These are phyloP conservation scores for Drosophila malerkotliana DNA, from an alignment of 1,140 invertebrate species.

Conservation along the genomic window DNA sequence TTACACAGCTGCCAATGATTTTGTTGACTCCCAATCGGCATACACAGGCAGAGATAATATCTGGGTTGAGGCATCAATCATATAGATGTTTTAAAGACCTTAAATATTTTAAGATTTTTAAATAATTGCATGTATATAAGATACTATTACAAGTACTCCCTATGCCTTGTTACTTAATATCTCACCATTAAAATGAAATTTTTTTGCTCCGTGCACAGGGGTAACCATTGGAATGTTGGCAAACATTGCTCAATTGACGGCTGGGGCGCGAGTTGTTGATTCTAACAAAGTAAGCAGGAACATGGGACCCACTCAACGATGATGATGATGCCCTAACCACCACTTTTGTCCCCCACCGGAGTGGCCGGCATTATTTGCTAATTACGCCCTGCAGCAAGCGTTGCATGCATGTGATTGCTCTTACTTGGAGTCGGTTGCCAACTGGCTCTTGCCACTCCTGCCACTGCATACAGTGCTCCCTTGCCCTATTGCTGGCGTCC, in stretches of 20 bases:
- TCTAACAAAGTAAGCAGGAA: slow-evolving; percentile 59
- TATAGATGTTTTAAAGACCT: no score
- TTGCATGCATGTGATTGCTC: slow-evolving; percentile 78
- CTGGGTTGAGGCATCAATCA: not conserved
- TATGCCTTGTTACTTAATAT: not conserved
- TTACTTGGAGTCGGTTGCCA: slow-evolving; percentile 16
- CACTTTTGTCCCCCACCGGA: slow-evolving; percentile 8
- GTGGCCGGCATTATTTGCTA: slow-evolving; percentile 70
- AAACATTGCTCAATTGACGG: slow-evolving; percentile 73
- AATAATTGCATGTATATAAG: no score
- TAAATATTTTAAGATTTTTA: no score
- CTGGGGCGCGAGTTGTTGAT: slow-evolving; percentile 57
- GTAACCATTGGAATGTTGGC: slow-evolving; percentile 51
- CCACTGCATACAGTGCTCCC: slow-evolving; percentile 4
- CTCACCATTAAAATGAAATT: not conserved
- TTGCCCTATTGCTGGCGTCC: slow-evolving; percentile 11
- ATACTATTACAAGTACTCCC: not conserved
- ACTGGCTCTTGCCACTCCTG: not conserved
- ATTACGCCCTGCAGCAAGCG: slow-evolving; percentile 75
- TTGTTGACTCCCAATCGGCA: slow-evolving; percentile 3
- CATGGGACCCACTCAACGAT: slow-evolving; percentile 10
- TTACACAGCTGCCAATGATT: slow-evolving; percentile 56
- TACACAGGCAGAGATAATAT: slow-evolving; percentile 5
- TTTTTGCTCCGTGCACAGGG: slow-evolving; percentile 5
- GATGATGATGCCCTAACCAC: not conserved